Evolutionary conservation across 2,797 vertebrate genomes (phyloP), one percentile per base, ranked within the genome.

Genomic region (Gadopsis marmoratus): DNA sequence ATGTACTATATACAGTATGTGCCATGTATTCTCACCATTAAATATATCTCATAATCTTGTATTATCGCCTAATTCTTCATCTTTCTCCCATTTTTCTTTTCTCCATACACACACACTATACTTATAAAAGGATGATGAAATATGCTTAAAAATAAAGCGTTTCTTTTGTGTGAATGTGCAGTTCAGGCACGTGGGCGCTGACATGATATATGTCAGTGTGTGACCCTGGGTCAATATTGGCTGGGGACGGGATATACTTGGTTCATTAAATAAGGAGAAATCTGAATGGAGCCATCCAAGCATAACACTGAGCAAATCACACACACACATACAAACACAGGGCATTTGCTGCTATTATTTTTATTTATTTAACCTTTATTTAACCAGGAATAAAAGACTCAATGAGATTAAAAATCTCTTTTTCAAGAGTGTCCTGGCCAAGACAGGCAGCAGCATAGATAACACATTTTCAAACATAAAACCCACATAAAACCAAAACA

Each of bases 201-300:
- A 84, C 73, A 56, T 77, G 53, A 82, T 80, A 79, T 54, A 76
- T 64, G 76, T 76, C 63, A 68, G 59, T 21, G 71, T 58, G n/a
- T 66, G 82, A 89, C 69, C 82, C 54, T 54, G 59, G 84, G 81
- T 87, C 82, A 90, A 58, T 81, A 83, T 58, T 76, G 71, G 76
- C 71, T 61, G 31, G 68, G 58, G 56, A 61, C 73, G 80, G 78
- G 64, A 80, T 65, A 71, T 31, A 83, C 76, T 73, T 70, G 67
- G 55, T 63, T 72, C 63, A 53, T 86, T 91, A 87, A 87, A 88
- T 79, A 79, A 84, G 86, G 73, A 76, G 66, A 76, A 83, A 76
- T 90, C 80, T 79, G 72, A 85, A 79, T 88, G 79, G 53, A 76
- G 62, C 51, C 74, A 64, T 17, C 17, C 21, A 71, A 64, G 82